phyloP scores from a whole-genome alignment of 2,113 vertebrate species.

The Acinonyx jubatus region DNA sequence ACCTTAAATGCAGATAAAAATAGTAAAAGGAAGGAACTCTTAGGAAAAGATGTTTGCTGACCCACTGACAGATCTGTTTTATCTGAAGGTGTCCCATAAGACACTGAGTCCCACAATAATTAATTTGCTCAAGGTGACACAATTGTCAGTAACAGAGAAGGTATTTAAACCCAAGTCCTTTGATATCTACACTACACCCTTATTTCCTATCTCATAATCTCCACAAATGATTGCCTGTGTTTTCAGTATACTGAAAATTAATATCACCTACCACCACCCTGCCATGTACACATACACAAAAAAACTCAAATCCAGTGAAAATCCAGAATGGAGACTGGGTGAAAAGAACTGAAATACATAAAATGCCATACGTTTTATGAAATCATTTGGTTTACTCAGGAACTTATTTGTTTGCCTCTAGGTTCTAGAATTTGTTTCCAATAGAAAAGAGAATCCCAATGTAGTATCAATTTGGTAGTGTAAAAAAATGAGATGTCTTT shows the following conservation, averaged over 20 bases:
- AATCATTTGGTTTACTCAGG: background rate
- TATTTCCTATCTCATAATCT: background rate
- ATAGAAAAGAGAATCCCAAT: background rate
- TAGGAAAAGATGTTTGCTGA: background rate
- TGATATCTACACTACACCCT: background rate
- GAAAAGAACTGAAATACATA: constrained; percentile 1
- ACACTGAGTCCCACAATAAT: background rate
- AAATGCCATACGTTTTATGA: background rate
- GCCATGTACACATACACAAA: background rate
- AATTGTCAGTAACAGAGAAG: background rate
- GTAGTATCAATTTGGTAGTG: background rate
- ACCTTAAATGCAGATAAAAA: constrained; percentile 33
- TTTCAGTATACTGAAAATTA: background rate
- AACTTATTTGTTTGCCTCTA: constrained; percentile 7
- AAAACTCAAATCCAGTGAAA: background rate
- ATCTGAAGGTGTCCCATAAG: background rate
- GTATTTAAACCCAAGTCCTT: background rate
- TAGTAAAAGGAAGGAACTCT: background rate
- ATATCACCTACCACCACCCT: background rate
- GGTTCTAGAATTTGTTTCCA: background rate
- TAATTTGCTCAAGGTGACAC: background rate
- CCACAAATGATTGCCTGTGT: background rate
- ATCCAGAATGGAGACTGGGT: background rate
- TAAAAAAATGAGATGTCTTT: background rate
- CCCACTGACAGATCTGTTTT: background rate